A percentile compares a stretch with the other conserved stretches of the same genome.
Conservation (phyloP, 2,888 invertebrate genomes). For the Diabrotica balteata region DNA sequence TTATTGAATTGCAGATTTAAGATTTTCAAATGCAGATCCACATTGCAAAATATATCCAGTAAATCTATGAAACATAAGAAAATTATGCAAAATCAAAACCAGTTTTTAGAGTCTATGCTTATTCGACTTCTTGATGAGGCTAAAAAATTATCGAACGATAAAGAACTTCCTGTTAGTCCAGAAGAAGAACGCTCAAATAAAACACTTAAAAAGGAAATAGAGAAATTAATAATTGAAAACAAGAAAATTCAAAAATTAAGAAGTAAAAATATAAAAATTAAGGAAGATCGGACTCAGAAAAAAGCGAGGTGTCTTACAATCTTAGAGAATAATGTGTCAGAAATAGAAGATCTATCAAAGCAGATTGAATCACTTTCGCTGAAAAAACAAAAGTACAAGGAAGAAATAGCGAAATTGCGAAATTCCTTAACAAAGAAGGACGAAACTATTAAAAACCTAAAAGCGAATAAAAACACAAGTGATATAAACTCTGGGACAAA, state of each 20-base stretch:
- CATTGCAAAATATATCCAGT: too few species aligned
- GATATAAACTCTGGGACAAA: constrained; percentile 3
- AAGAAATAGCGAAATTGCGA: constrained; percentile 12
- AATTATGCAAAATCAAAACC: constrained; percentile 32
- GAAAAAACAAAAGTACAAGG: constrained; percentile 29
- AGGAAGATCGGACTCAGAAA: constrained; percentile 30
- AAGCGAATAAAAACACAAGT: constrained; percentile 1
- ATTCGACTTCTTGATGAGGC: constrained; percentile 32
- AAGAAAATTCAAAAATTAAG: constrained; percentile 20
- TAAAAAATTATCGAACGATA: constrained; percentile 19
- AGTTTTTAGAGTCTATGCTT: constrained; percentile 26
- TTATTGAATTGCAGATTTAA: too few species aligned
- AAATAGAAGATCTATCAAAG: constrained; percentile 33
- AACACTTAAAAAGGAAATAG: constrained; percentile 16
- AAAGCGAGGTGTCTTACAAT: constrained; percentile 30
- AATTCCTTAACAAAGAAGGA: constrained; percentile 8
- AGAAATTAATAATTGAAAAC: constrained; percentile 28
- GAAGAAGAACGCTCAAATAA: constrained; percentile 12
- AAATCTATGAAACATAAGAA: background rate
- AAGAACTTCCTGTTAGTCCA: background rate
- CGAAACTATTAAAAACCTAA: constrained; percentile 11
- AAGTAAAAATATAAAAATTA: constrained; percentile 28
- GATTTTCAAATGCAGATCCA: too few species aligned
- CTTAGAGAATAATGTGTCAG: constrained; percentile 31
- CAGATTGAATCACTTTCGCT: constrained; percentile 31